These are phyloP conservation scores for Pachyrhynchus sulphureomaculatus DNA, from an alignment of 1,140 invertebrate genomes.

Conservation along the genomic window DNA sequence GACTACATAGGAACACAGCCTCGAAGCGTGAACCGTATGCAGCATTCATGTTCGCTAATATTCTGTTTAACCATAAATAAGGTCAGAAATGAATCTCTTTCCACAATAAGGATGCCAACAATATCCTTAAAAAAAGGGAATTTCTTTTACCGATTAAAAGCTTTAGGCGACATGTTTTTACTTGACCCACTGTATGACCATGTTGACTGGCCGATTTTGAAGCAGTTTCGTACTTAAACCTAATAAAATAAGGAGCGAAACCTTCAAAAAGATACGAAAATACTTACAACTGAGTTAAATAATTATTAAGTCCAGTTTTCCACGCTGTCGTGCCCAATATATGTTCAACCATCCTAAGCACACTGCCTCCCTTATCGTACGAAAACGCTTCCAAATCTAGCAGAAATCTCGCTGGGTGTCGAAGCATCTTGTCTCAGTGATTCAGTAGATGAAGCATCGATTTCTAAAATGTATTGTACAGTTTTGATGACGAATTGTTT, in stretches of 20 bases:
- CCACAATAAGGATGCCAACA: no score
- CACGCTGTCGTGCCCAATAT: constrained; percentile 66
- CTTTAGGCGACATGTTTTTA: no score
- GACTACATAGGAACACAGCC: no score
- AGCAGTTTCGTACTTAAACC: no score
- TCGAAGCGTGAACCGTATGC: no score
- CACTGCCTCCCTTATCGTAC: constrained; percentile 65
- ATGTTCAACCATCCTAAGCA: constrained; percentile 76
- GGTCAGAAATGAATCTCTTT: no score
- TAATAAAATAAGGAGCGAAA: neutral
- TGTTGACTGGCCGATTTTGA: no score
- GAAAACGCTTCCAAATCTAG: constrained; percentile 61
- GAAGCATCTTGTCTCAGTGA: constrained; percentile 46
- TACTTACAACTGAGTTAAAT: constrained; percentile 56
- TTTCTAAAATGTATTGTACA: constrained; percentile 45
- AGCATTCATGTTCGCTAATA: no score
- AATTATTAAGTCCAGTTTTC: constrained; percentile 58
- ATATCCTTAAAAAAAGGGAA: no score
- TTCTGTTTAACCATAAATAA: no score
- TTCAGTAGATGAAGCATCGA: constrained; percentile 39
- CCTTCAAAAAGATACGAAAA: neutral
- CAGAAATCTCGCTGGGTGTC: constrained; percentile 44
- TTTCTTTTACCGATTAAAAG: no score
- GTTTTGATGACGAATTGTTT: constrained; percentile 54
- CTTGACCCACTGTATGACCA: no score